Evolutionary conservation across 2,888 invertebrate genomes (phyloP), one percentile per base, ranked within the genome.

Genomic region (Meloe dianella): DNA sequence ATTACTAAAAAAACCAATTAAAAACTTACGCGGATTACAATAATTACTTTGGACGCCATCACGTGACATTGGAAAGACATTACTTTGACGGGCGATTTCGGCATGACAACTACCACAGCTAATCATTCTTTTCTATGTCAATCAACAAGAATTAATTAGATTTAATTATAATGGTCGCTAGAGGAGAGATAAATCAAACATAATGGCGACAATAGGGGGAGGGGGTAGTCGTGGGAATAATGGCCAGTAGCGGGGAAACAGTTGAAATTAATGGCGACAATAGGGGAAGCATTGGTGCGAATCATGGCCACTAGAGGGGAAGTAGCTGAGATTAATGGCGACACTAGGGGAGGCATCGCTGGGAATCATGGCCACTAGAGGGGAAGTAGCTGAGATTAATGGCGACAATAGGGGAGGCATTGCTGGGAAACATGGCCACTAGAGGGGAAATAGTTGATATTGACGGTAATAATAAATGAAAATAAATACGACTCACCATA

Each of bases 11-110:
- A 3, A 41, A 57, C n/a, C 22, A 29, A 61, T 7, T 54, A 61
- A 1, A 57, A 14, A 63, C 75, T 77, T 75, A 82, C 89, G 87
- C 47, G 92, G 90, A 84, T 95, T 95, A 51, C 93, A 93, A 79
- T 92, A 95, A 59, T 93, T 91, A 58, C 90, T 90, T 81, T 91
- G 90, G 0, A 92, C 90, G 0, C 94, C 94, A 78, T 92, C 91
- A 73, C 89, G 88, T 10, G 92, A 91, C 92, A 95, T 93, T 57
- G 92, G 90, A 84, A 95, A 92, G 62, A 93, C 87, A 75, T 93
- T 89, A 7, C 86, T 86, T 71, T 90, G 91, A 71, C 87, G 85
- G 0, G 89, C 90, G 60, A 93, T 86, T 65, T 86, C 83, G 67
- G 87, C 88, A 58, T 85, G 83, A 74, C 86, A 87, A 64, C 83